Conservation (phyloP, 2,113 vertebrate species). For the Heptranchias perlo region DNA sequence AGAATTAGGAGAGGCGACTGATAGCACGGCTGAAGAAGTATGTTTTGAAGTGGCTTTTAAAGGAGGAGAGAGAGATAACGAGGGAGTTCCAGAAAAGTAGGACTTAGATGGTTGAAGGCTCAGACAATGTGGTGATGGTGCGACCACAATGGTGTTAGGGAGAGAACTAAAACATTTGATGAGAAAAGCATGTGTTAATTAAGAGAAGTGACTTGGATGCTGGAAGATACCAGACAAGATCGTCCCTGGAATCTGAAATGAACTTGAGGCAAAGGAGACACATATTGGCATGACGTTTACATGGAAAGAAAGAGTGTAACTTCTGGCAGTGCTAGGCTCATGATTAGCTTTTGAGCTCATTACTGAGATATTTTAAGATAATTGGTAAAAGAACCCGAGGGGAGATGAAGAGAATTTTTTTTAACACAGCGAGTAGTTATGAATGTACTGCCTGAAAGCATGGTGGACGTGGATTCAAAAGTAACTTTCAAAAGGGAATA, state of each 20-base stretch:
- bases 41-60: neutral
- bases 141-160: neutral
- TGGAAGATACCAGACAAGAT: neutral
- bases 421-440: too few species aligned
- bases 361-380: neutral
- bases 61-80: neutral
- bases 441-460: neutral
- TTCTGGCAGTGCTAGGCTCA: neutral
- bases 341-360: neutral
- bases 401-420: neutral
- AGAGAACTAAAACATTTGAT: neutral
- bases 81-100: neutral
- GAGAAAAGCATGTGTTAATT: neutral
- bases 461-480: neutral
- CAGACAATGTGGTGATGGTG: neutral
- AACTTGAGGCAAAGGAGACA: neutral
- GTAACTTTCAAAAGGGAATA: neutral
- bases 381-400: neutral
- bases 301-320: neutral
- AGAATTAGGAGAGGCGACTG: neutral
- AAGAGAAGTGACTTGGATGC: neutral
- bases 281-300: neutral
- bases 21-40: neutral
- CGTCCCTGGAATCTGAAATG: neutral
- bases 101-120: neutral